These are phyloP conservation scores for Sebastes oblongus DNA, from an alignment of 2,797 vertebrate species.

Conservation along the genomic window DNA sequence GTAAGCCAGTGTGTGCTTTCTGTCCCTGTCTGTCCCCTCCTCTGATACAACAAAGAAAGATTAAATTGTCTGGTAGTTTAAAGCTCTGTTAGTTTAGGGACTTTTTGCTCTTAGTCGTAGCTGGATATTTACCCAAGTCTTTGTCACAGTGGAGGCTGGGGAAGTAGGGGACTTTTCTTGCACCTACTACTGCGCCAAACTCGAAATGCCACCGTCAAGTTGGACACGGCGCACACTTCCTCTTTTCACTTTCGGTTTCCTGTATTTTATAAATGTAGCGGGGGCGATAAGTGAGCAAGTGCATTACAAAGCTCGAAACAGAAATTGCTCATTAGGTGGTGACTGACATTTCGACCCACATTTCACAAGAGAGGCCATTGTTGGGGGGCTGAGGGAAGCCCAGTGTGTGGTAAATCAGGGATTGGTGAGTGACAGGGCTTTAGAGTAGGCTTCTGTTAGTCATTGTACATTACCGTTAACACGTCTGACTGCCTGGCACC, in stretches of 20 bases:
- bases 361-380: conserved; percentile 55
- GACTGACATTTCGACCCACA: conserved; percentile 25
- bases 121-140: conserved; percentile 17
- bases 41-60: conserved; percentile 37
- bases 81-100: conserved; percentile 32
- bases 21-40: conserved; percentile 22
- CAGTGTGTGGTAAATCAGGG: conserved; percentile 49
- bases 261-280: background rate
- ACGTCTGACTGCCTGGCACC: conserved; percentile 34
- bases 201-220: conserved; percentile 19
- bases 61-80: conserved; percentile 31
- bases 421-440: conserved; percentile 35
- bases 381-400: conserved; percentile 20
- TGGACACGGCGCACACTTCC: conserved; percentile 35
- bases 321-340: conserved; percentile 21
- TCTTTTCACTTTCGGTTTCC: conserved; percentile 53
- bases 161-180: conserved; percentile 42
- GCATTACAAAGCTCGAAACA: conserved; percentile 12
- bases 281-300: background rate
- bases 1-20: conserved; percentile 48
- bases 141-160: conserved; percentile 18
- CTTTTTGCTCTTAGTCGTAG: conserved; percentile 38
- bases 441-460: conserved; percentile 50
- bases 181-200: background rate
- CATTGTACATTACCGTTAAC: conserved; percentile 42